Evolutionary conservation across 2,113 vertebrate species (phyloP).

Genomic region (Phycodurus eques): DNA sequence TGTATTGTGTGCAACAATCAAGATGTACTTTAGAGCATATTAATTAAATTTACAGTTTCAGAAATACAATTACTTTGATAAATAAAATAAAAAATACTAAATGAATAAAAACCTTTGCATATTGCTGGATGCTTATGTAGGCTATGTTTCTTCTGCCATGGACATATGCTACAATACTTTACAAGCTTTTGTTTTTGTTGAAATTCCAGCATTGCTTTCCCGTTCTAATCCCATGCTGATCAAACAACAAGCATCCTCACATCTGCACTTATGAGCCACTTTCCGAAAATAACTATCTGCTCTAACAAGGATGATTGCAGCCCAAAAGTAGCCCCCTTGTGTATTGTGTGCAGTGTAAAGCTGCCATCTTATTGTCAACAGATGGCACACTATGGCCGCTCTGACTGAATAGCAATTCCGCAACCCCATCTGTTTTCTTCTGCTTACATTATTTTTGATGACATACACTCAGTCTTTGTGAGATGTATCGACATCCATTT

Average conservation of each 20-base stretch:
- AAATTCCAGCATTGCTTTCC: background rate
- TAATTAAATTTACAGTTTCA: background rate
- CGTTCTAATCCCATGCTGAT: background rate
- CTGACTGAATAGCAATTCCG: slow-evolving; percentile 66
- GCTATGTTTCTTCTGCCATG: background rate
- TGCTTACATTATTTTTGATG: slow-evolving; percentile 45
- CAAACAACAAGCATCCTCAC: slow-evolving; percentile 3
- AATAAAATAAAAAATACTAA: background rate
- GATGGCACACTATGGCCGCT: slow-evolving; percentile 64
- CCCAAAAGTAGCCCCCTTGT: slow-evolving; percentile 44
- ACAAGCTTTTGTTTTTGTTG: background rate
- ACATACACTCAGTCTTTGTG: slow-evolving; percentile 35
- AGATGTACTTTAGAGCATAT: background rate
- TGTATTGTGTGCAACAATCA: background rate
- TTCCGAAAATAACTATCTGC: slow-evolving; percentile 25
- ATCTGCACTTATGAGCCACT: slow-evolving; percentile 31
- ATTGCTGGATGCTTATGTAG: background rate
- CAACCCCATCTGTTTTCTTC: slow-evolving; percentile 64
- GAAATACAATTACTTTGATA: background rate
- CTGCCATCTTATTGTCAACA: slow-evolving; percentile 60
- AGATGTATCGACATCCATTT: slow-evolving; percentile 23
- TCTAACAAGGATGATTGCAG: slow-evolving; percentile 39
- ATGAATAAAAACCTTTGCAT: background rate
- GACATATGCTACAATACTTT: background rate
- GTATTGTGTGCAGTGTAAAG: slow-evolving; percentile 56